Base-by-base conservation (phyloP, 2,888 invertebrate genomes). In the Formica aserva region DNA sequence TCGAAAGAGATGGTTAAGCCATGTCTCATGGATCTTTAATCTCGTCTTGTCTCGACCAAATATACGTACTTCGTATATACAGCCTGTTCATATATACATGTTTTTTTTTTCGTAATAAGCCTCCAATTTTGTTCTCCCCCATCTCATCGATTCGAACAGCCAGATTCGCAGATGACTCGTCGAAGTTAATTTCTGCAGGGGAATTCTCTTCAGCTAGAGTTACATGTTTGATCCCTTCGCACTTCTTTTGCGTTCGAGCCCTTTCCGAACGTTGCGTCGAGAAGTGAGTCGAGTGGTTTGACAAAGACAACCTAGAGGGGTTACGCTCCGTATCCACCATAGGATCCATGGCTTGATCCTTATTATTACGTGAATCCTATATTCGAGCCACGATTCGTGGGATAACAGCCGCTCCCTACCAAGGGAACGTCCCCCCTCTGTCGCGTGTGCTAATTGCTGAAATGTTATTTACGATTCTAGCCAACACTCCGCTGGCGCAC, bases 381-480 rank as follows among this genome's bases (percentile, higher is more conserved):
- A 91, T 91, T 90, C 88, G 86, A 76, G 82, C 84, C 87, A 88
- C 80, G 86, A 86, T 85, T 81, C 76, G 67, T 81, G 72, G 86
- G 86, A 85, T 80, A 78, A 48, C 62, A 86, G 67, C 81, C 88
- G 83, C 88, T 86, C 88, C 90, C 90, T 82, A 62, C 15, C 5
- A 77, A 55, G n/a, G 81, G 63, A 84, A 81, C 86, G 84, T 86
- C 76, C 82, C 89, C 84, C 22, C 63, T 62, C 63, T 74, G 83
- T 83, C 86, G 80, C 88, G 84, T 85, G 88, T 87, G 91, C 91
- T 92, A 92, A 92, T 92, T 92, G 92, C 89, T 87, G 86, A 86
- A 82, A 83, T 76, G 91, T 91, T 91, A 92, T 92, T 92, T 92
- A 92, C 87, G 88, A 85, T 81, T 84, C 66, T 83, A 66, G 74